Evolutionary conservation across 1,140 invertebrate genomes (phyloP).

Genomic region (Micrasema longulum): DNA sequence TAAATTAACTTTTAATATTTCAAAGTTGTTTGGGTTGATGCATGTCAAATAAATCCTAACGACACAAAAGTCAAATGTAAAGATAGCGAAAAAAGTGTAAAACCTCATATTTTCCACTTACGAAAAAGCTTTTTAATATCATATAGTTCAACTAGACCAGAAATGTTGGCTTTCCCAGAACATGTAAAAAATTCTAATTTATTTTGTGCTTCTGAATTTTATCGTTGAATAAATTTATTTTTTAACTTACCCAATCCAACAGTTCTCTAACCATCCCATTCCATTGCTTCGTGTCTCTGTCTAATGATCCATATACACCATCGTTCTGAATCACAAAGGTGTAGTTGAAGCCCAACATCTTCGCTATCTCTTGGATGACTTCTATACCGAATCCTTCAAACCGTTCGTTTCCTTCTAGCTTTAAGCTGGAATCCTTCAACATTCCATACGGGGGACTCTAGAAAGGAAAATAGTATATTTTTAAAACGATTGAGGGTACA

Average conservation of each 20-base stretch:
- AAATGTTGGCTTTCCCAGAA: not conserved
- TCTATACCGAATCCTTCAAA: slow-evolving; percentile 88
- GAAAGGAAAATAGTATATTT: no score
- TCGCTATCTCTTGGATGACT: slow-evolving; percentile 80
- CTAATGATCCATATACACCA: slow-evolving; percentile 77
- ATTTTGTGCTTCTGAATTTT: no score
- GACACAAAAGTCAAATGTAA: no score
- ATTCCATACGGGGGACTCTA: slow-evolving; percentile 89
- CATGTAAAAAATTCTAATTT: not conserved
- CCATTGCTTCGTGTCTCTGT: slow-evolving; percentile 78
- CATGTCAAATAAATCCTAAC: no score
- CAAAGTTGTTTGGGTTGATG: no score
- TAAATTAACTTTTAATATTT: no score
- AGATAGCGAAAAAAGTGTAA: no score
- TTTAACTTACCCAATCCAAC: slow-evolving; percentile 74
- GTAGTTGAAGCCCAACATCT: slow-evolving; percentile 88
- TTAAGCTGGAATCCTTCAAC: slow-evolving; percentile 79
- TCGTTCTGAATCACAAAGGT: slow-evolving; percentile 83
- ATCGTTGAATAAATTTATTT: no score
- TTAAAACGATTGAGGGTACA: no score
- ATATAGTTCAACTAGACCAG: no score
- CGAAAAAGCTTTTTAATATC: no score
- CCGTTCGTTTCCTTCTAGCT: slow-evolving; percentile 82
- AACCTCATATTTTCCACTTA: no score
- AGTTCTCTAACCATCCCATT: slow-evolving; percentile 90